Evolutionary conservation across 2,888 invertebrate genomes (phyloP), one percentile per base, ranked within the genome.

Genomic region (Volucella bombylans): DNA sequence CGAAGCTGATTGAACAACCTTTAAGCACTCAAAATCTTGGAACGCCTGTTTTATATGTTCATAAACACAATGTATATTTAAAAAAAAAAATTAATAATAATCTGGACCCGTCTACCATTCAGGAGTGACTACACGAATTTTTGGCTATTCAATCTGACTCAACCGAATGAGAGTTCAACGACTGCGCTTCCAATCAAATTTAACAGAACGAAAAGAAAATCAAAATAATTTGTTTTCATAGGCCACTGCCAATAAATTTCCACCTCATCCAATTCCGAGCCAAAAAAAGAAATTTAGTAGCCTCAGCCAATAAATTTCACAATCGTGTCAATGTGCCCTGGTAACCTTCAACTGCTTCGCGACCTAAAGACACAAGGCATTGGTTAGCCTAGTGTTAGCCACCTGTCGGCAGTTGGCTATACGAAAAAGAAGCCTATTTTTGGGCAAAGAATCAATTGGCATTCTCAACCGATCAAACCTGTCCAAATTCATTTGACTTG

Each of bases 361-460:
- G 55, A 79, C 50, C 9, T 57, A 64, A 62, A 59, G 50, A 78
- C 65, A 67, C 71, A 65, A 80, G 43, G 1, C 18, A 41, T 55
- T 72, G 72, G 74, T 64, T 62, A 62, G 18, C 61, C 38, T 31
- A 6, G 6, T 4, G 6, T 31, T 31, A 31, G 41, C 77, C 72
- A 83, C 80, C 80, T 83, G 80, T 83, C 73, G 23, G 11, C 45
- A 69, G 72, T 79, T 82, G 69, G 65, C 65, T 67, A 41, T 14
- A 31, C 6, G 6, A 6, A 1, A 31, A 31, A 31, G 6, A 69
- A 83, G 82, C 78, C 79, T 73, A 59, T 65, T 81, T 85, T 62
- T 85, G 81, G 85, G 85, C 81, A 85, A 68, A 72, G 61, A 71
- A 68, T 81, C 81, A 85, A 81, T 77, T 85, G 85, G 85, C 85